Base-by-base conservation (phyloP, 2,797 vertebrate genomes). In the Alca torda region DNA sequence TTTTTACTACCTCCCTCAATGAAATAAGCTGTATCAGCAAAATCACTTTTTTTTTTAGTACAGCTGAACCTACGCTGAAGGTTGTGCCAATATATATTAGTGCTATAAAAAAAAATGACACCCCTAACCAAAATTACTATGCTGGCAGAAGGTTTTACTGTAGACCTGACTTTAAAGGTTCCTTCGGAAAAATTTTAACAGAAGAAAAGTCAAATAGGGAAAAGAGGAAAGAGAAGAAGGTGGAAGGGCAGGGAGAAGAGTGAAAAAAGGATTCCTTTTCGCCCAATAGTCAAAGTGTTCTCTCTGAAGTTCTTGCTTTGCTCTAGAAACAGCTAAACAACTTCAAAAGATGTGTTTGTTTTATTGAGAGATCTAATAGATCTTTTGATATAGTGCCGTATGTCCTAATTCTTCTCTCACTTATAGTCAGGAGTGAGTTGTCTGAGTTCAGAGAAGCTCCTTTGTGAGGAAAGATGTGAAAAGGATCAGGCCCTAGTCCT, bases 281-380 rank as follows among this genome's bases (percentile, higher is more conserved):
- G 6, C 81, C 81, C 75, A 95, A 33, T 31, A 90, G 87, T 79
- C 45, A 74, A 93, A 93, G 50, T 16, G 35, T 16, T 93, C 72
- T 31, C 75, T 92, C 76, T 96, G 94, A 95, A 92, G 84, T 80
- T 93, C 48, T 88, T 91, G 43, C 84, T 92, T 91, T 93, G 87
- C 82, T 95, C 87, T 92, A 93, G 67, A 93, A 87, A 87, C 31
- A 95, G 75, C 83, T 93, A 93, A 94, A 87, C 91, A 78, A 95
- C 94, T 96, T 97, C 93, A 96, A 95, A 96, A 95, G 84, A 35
- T 2, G 1, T 57, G 80, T 45, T 84, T 72, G 75, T 82, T 95
- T 65, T 68, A 83, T 30, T 81, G 87, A 59, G 95, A 89, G 93
- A 84, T 79, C 85, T 41, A 70, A 28, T 17, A 83, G 77, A 76